Base-by-base conservation (phyloP, 2,888 invertebrate species). In the Sminthurinus aureus region DNA sequence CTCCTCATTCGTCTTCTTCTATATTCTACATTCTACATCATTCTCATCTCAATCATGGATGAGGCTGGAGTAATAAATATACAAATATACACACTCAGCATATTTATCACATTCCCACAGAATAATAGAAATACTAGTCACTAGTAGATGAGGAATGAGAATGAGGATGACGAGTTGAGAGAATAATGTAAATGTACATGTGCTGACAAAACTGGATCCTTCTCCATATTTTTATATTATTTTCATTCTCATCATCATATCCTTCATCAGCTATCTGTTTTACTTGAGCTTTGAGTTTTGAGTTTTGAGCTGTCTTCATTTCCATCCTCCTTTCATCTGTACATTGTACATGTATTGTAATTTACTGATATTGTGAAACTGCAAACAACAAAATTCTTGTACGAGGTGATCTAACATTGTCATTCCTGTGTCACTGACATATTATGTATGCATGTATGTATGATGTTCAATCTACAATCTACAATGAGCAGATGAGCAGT, bases 81-180 rank as follows among this genome's bases (percentile, higher is more conserved):
- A 58, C 58, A 58, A 58, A 58, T 58, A 58, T 58, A 58, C 58
- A 58, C 58, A 58, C 58, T 58, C 58, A 58, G 58, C 58, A 58
- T 58, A 58, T 58, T 58, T 58, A 58, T 58, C 58, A 58, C 13
- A 58, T 58, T 58, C 18, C 58, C 58, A 58, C 58, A 58, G 58
- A 58, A 38, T 38, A 38, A 38, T 38, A 38, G 38, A 38, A 38
- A 38, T 38, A 38, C 6, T 38, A 38, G 1, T 1, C 9, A 58
- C 58, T 18, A 2, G 15, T 6, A 6, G 58, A 58, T 18, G 58
- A 58, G 0, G 58, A 58, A 13, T 38, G 38, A 38, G 38, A 38
- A 38, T 38, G 38, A 38, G 38, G 38, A 38, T n/a, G 38, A 4
- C 6, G 38, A 38, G 38, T 38, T 38, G 38, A 38, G 38, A 38